phyloP scores from a whole-genome alignment of 2,797 vertebrate genomes.

The Paramormyrops hopkinsi region DNA sequence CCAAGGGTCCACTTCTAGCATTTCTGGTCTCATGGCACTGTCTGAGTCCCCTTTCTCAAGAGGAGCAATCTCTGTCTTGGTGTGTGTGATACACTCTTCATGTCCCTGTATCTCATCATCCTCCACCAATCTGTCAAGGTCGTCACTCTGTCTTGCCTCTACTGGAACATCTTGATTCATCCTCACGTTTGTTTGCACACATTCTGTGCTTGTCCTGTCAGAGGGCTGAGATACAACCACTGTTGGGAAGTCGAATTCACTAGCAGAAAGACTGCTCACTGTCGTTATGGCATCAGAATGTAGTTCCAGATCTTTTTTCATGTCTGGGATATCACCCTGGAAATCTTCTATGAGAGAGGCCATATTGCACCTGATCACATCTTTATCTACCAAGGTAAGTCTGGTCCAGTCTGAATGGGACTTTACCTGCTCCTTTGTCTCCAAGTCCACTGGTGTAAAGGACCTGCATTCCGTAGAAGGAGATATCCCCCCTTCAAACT shows the following conservation, averaged over 20 bases:
- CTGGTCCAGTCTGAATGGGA: constrained; percentile 10
- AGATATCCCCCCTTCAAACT: constrained; percentile 10
- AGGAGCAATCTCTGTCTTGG: not conserved
- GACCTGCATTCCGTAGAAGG: constrained; percentile 12
- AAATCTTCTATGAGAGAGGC: not conserved
- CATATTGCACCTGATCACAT: not conserved
- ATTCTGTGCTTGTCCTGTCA: not conserved
- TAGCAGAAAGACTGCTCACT: not conserved
- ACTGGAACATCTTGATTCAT: not conserved
- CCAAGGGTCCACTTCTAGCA: not conserved
- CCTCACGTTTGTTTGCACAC: not conserved
- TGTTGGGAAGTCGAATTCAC: not conserved
- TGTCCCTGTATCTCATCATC: not conserved
- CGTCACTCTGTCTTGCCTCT: not conserved
- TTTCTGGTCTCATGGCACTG: not conserved
- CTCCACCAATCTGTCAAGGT: not conserved
- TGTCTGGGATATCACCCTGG: not conserved
- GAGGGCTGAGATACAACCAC: not conserved
- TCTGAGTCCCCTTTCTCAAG: not conserved
- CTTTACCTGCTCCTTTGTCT: constrained; percentile 8
- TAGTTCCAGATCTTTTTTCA: not conserved
- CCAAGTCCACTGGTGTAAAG: not conserved
- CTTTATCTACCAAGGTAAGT: not conserved
- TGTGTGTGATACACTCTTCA: not conserved
- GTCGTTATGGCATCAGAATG: not conserved